Percentiles rank a stretch among this genome's conserved stretches.
These are phyloP conservation scores for Sesamia nonagrioides DNA, from an alignment of 1,140 invertebrate species.

Conservation along the genomic window DNA sequence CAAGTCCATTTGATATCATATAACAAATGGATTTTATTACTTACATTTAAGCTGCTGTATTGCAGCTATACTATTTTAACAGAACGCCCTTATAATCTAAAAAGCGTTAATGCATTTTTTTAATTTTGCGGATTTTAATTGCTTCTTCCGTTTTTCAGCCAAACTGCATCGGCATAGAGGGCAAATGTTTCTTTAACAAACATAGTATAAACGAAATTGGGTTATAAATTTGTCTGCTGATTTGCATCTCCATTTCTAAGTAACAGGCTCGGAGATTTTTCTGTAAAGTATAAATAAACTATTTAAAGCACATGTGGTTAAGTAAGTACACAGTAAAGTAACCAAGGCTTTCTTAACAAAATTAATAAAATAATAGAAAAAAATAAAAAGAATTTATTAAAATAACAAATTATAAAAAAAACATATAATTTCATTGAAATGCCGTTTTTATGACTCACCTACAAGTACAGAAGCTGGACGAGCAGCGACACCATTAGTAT, in stretches of 20 bases:
- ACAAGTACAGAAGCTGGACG: conserved; percentile 50
- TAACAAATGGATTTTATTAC: conserved; percentile 24
- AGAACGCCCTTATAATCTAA: neutral
- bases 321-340: too few species aligned
- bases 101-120: neutral
- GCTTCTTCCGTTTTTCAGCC: neutral
- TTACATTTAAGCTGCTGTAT: neutral
- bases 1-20: conserved; percentile 14
- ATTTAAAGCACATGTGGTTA: too few species aligned
- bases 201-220: neutral
- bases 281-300: conserved; percentile 48
- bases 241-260: conserved; percentile 48
- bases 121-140: neutral
- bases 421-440: neutral
- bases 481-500: conserved; percentile 61
- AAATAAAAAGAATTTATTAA: neutral
- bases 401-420: neutral
- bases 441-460: conserved; percentile 57
- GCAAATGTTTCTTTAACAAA: conserved; percentile 1
- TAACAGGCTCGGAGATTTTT: conserved; percentile 51
- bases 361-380: neutral
- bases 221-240: conserved; percentile 57
- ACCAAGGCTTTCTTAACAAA: neutral
- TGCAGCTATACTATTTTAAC: conserved; percentile 10
- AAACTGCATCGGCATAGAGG: neutral